These are phyloP conservation scores for Neotoma lepida DNA, from an alignment of 2,113 vertebrate species.

Conservation along the genomic window DNA sequence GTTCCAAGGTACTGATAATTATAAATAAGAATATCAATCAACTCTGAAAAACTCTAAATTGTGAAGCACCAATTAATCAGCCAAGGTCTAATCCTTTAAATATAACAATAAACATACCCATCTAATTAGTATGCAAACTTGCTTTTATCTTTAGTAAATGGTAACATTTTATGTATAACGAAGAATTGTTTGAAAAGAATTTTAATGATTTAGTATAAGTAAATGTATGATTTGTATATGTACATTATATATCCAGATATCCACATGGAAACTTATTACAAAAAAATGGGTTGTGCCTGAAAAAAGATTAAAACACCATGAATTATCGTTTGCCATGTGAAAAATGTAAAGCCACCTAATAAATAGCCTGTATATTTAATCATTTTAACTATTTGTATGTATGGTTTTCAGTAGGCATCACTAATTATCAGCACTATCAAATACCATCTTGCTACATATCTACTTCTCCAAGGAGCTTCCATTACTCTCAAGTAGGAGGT, in stretches of 20 bases:
- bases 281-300: background rate
- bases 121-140: background rate
- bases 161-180: background rate
- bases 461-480: background rate
- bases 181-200: background rate
- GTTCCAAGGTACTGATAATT: background rate
- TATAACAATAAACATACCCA: background rate
- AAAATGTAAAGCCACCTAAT: background rate
- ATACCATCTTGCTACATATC: background rate
- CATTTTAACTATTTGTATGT: background rate
- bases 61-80: background rate
- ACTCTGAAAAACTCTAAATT: background rate
- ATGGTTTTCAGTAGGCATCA: background rate
- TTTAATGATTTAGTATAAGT: background rate
- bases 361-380: background rate
- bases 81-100: background rate
- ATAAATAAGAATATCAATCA: background rate
- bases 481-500: background rate
- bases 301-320: background rate
- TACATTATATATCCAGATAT: background rate
- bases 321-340: background rate
- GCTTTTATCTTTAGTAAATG: background rate
- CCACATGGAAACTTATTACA: background rate
- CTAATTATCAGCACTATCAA: background rate
- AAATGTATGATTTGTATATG: background rate